Evolutionary conservation across 2,888 invertebrate species (phyloP), one percentile per base, ranked within the genome.

Genomic region (Machimus atricapillus): DNA sequence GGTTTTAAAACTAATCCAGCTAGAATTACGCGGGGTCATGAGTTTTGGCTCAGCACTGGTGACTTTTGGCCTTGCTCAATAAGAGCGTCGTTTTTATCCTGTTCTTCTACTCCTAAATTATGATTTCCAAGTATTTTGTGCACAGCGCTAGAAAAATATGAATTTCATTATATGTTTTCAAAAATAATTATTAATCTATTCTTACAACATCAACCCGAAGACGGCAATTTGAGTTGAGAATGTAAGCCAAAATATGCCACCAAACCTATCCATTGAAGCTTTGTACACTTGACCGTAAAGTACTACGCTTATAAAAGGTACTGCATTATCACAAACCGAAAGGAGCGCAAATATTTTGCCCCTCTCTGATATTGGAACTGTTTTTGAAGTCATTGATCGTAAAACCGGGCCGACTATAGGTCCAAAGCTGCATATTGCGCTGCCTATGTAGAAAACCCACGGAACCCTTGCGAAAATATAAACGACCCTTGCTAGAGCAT

Each of bases 361-460:
- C 93, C 96, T 94, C 90, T 97, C 97, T 56, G 94, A 93, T 0
- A 94, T 92, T 0, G 95, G 94, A 40, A 97, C 94, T 34, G 96
- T 93, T 93, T 97, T 97, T 0, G 97, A 97, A 0, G 96, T 95
- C 94, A 97, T 95, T 0, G 97, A 96, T n/a, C 97, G 94, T 87
- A 97, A 94, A 87, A 96, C 95, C 0, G 97, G 96, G 0, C 96
- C 96, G 0, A 96, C 96, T 79, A 96, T 94, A 0, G 97, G 97
- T 0, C 97, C 97, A 34, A 96, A 92, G n/a, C 96, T 95, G 9
- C 96, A 96, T 1, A 95, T 94, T 0, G 94, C 93, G n/a, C 96
- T 96, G 0, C 97, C 97, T 0, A 94, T 91, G 91, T 96, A 97
- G 92, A 97, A 95, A 1, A 95, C 88, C 86, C 92, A 92, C 1